Evolutionary conservation across 2,113 vertebrate genomes (phyloP).

Genomic region (Pseudonaja textilis): DNA sequence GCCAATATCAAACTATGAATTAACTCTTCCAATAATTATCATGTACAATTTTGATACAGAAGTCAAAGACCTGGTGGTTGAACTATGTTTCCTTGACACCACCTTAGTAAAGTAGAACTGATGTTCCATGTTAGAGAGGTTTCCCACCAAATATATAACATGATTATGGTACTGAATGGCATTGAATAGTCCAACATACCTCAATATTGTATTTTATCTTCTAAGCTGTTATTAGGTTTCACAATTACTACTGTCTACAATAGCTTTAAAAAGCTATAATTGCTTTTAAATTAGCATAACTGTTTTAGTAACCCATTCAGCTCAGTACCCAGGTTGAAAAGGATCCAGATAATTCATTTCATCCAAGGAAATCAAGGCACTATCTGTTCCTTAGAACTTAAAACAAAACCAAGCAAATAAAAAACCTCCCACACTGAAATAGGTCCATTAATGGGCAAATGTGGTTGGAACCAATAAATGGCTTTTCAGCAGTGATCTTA

Average conservation of each 20-base stretch:
- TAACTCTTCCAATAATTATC: background rate
- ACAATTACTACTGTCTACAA: background rate
- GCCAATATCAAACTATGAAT: background rate
- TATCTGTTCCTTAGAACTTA: background rate
- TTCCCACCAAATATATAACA: background rate
- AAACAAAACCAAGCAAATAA: background rate
- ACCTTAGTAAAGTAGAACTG: background rate
- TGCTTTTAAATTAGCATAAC: background rate
- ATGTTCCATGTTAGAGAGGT: background rate
- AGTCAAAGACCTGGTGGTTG: background rate
- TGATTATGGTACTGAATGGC: background rate
- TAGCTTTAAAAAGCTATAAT: background rate
- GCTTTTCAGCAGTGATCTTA: background rate
- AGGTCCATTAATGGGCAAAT: background rate
- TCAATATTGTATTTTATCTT: background rate
- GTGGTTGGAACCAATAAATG: background rate
- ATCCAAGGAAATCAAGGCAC: background rate
- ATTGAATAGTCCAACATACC: background rate
- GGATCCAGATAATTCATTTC: background rate
- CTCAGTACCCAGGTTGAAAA: background rate
- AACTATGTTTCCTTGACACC: background rate
- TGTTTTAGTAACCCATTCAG: background rate
- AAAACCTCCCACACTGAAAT: background rate
- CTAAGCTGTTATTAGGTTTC: background rate
- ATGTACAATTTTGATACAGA: background rate